phyloP scores from a whole-genome alignment of 2,113 vertebrate genomes.

The Delphinus delphis region DNA sequence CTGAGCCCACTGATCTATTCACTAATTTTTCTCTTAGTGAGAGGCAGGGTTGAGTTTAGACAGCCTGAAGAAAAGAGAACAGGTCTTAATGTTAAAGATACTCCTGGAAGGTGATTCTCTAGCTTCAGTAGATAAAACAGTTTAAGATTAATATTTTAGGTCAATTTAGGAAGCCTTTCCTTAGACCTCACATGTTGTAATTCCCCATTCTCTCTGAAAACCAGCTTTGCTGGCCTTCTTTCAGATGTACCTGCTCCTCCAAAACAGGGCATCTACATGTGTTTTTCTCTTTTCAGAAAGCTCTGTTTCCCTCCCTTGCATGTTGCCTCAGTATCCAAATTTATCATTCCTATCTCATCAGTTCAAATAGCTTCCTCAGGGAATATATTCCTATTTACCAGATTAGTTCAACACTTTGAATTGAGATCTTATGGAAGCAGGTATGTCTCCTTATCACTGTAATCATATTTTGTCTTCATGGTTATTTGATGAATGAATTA shows the following conservation, averaged over 20 bases:
- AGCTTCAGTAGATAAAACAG: background rate
- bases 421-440: background rate
- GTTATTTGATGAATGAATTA: background rate
- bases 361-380: background rate
- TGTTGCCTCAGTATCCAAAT: background rate
- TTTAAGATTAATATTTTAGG: background rate
- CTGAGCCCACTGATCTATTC: background rate
- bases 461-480: background rate
- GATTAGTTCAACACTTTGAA: background rate
- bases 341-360: background rate
- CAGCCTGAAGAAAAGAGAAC: background rate
- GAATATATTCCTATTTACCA: background rate
- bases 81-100: background rate
- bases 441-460: background rate
- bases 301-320: background rate
- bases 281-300: background rate
- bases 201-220: background rate
- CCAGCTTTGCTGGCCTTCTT: background rate
- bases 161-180: background rate
- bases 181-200: background rate
- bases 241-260: background rate
- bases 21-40: background rate
- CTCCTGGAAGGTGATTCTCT: background rate
- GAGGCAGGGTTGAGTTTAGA: background rate
- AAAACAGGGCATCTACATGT: background rate